Base-by-base conservation (phyloP, 2,113 vertebrate genomes). In the Neolamprologus hecqui region DNA sequence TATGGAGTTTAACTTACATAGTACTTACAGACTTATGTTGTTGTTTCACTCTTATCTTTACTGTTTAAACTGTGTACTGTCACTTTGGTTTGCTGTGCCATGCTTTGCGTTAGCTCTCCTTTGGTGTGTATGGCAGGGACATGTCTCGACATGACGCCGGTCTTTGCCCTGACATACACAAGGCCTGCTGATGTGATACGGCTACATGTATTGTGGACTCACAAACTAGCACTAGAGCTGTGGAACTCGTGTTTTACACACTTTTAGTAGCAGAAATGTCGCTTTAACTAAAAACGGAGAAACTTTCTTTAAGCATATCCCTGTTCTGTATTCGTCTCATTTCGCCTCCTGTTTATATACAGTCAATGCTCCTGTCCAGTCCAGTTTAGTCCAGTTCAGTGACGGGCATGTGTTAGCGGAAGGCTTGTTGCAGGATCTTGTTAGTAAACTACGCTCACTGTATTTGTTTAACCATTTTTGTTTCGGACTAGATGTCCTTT, bases 121-220 rank as follows among this genome's bases (percentile, higher is more conserved):
- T 87, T 53, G 6, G 23, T 53, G 70, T 90, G 82, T 85, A 33
- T 37, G 85, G 89, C 81, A 51, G 86, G 83, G 82, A 95, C 94
- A 95, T 95, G 95, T 91, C 94, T 85, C 2, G 92, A 94, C 95
- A 95, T 95, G 85, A 81, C 87, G 84, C 85, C 7, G 82, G 42
- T 80, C 49, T 8, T 82, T 65, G 19, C 31, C 65, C 23, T 14
- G 8, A 28, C 13, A 21, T 19, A 77, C 70, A 77, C 73, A 31
- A 31, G 91, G 84, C 89, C 92, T 63, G 42, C 2, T 77, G 45
- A 23, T 81, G 3, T 23, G 6, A 33, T 31, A 23, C 35, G 11
- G 53, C 35, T 15, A 35, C 40, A 13, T 5, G 9, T 75, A 28
- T 26, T 75, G 40, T 28, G 10, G 15, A 9, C 9, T 3, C 5